Base-by-base conservation (phyloP, 2,113 vertebrate genomes). In the Gasterosteus nipponicus region DNA sequence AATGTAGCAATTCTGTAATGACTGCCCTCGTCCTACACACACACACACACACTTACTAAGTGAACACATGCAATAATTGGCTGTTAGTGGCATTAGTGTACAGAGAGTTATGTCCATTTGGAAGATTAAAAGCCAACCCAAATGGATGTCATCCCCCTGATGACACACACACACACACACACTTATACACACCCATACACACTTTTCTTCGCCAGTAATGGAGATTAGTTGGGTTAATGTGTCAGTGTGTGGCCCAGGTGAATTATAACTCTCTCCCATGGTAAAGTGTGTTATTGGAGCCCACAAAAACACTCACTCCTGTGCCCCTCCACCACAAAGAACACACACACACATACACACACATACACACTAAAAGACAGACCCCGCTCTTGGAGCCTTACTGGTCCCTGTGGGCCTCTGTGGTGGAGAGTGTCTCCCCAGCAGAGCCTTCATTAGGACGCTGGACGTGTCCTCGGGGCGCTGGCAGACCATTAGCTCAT, bases 151-250 rank as follows among this genome's bases (percentile, higher is more conserved):
- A 59, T 49, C 60, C 51, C 78, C 82, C 82, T 35, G 18, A 41
- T 67, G 60, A 35, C 62, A 44, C 69, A 38, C 54, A 53, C 68
- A 77, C 47, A 35, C 65, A 69, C 69, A 46, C 70, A 41, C 47
- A 62, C 46, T 62, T 65, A 46, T 39, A 73, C 57, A 67, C 57
- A 56, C 49, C 57, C 67, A 64, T 51, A 39, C 75, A 46, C 56
- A 35, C 44, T n/a, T 16, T 65, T 53, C 62, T 74, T 15, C 33
- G 22, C 38, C 64, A 53, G 47, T 84, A 86, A 85, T 82, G 74
- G 75, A 73, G 65, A 86, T 74, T 79, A 82, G 78, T 67, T 74
- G 84, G 75, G 72, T 86, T 89, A 85, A 87, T 75, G 62, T 85
- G 58, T 72, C 69, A 49, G 65, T 72, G 75, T 78, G 54, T 61